Conservation (phyloP, 2,797 vertebrate species). For the Rhadinocentrus ornatus region DNA sequence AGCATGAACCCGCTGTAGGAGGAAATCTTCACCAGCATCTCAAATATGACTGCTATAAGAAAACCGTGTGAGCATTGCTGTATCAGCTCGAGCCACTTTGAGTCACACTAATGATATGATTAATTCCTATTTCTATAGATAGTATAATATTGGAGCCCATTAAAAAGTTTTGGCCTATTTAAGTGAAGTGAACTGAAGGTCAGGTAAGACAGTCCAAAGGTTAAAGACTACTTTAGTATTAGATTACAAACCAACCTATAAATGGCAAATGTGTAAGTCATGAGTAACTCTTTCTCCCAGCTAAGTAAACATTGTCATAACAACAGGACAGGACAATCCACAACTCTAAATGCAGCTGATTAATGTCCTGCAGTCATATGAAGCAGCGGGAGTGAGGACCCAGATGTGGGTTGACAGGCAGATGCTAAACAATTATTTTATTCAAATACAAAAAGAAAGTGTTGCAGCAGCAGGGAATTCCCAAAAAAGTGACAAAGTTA, state of each 20-base stretch:
- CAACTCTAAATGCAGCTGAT: no score
- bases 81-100: neutral
- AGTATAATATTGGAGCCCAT: neutral
- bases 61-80: neutral
- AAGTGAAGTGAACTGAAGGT: neutral
- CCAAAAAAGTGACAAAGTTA: no score
- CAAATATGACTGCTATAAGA: neutral
- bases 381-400: no score
- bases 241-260: neutral
- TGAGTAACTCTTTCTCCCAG: no score
- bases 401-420: no score
- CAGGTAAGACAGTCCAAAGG: neutral
- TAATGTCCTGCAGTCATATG: no score
- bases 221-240: neutral
- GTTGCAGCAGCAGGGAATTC: no score
- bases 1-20: constrained; percentile 4
- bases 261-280: neutral
- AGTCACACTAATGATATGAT: no score
- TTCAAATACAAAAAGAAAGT: no score
- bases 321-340: no score
- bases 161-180: no score
- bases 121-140: neutral
- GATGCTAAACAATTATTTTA: no score
- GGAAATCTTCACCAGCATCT: constrained; percentile 9
- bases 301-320: neutral